Conservation (phyloP, 2,888 invertebrate genomes). For the Polymixis lichenea region DNA sequence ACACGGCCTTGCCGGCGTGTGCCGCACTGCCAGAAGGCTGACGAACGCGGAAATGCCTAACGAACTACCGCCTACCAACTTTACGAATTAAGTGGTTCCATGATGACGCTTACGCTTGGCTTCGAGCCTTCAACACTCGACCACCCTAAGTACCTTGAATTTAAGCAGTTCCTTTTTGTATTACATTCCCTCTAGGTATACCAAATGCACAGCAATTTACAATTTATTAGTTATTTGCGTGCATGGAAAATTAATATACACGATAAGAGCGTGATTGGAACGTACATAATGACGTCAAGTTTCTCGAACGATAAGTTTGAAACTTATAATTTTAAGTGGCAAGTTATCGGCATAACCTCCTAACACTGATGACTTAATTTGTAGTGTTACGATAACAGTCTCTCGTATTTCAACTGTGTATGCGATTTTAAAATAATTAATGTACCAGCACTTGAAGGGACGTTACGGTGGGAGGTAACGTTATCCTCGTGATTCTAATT, state of each 20-base stretch:
- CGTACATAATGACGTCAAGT: slow-evolving; percentile 60
- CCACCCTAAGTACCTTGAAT: slow-evolving; percentile 60
- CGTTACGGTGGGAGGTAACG: not conserved
- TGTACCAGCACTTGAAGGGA: not conserved
- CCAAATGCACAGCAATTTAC: slow-evolving; percentile 38
- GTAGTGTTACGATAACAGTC: slow-evolving; percentile 40
- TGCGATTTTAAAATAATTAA: slow-evolving; percentile 12
- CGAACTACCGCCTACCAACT: slow-evolving; percentile 85
- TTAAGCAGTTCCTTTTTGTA: slow-evolving; percentile 35
- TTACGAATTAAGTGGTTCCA: slow-evolving; percentile 80
- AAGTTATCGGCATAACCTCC: slow-evolving; percentile 64
- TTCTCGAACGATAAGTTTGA: slow-evolving; percentile 54
- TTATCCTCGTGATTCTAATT: slow-evolving; percentile 6
- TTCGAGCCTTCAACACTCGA: slow-evolving; percentile 58
- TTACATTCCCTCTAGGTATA: slow-evolving; percentile 12
- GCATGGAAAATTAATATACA: slow-evolving; percentile 54
- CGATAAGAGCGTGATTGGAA: slow-evolving; percentile 57
- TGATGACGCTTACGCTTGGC: slow-evolving; percentile 64
- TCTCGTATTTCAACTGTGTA: slow-evolving; percentile 22
- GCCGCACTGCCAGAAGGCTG: slow-evolving; percentile 81
- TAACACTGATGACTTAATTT: slow-evolving; percentile 64
- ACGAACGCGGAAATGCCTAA: slow-evolving; percentile 84
- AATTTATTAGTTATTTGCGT: slow-evolving; percentile 44
- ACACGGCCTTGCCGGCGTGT: slow-evolving; percentile 86
- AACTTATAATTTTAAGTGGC: slow-evolving; percentile 40